Base-by-base conservation (phyloP, 2,888 invertebrate species). In the Elysia crispata region DNA sequence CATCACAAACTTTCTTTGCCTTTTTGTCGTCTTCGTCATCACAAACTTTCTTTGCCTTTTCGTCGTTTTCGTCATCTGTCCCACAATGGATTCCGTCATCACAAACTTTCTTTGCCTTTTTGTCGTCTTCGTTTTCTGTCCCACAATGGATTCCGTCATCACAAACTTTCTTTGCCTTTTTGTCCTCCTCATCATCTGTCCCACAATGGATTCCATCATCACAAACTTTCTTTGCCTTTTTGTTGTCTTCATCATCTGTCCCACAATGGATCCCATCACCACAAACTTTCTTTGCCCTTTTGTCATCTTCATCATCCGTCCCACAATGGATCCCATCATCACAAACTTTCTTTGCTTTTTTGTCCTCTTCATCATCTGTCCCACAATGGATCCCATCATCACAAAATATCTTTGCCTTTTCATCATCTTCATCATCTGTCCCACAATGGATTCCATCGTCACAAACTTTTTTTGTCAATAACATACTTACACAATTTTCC, bases 11-110 rank as follows among this genome's bases (percentile, higher is more conserved):
- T 66, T 72, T 69, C 49, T 76, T 80, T 1, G 31, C 30, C 28
- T 73, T 75, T 25, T 28, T 50, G 25, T 83, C 83, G 67, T 82
- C 79, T 80, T 82, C 83, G 78, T 82, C 84, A 57, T 79, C 79
- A 81, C 84, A 83, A 28, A 76, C 79, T 79, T 62, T 80, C 69
- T 81, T 81, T 49, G 33, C 70, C 25, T 25, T 76, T 41, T n/a
- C 67, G 49, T 54, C 49, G 41, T 82, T 80, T 76, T 81, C 79
- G 70, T 79, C 81, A 78, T 83, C 84, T 33, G 86, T 85, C 0
- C 85, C 87, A 85, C 86, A 86, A 41, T 86, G 85, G 49, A 85
- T 82, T 50, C 86, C 86, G 84, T 86, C 87, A 18, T 78, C 77
- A 82, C 86, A 82, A 28, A 79, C 80, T 81, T 77, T 83, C 76